phyloP scores from a whole-genome alignment of 2,888 invertebrate genomes.

The Sinelater perroti region DNA sequence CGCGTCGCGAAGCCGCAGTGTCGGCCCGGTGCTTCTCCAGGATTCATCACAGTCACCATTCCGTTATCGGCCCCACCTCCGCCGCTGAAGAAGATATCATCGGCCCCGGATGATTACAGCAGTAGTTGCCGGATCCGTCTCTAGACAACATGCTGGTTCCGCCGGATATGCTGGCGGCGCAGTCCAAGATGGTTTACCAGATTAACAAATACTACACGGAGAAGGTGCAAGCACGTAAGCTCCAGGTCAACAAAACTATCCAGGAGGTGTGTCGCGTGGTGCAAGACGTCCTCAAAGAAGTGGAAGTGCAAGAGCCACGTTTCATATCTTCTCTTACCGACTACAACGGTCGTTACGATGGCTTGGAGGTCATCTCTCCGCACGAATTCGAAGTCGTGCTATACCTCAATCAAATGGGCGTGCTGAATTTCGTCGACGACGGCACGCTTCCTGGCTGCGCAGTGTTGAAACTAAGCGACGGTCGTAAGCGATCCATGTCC shows the following conservation, averaged over 20 bases:
- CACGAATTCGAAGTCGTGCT: conserved; percentile 94
- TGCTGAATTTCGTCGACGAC: conserved; percentile 96
- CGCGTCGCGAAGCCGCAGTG: conserved; percentile 48
- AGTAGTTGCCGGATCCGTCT: conserved; percentile 45
- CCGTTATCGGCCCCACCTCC: conserved; percentile 44
- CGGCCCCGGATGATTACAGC: conserved; percentile 45
- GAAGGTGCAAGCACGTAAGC: conserved; percentile 85
- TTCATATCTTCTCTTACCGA: conserved; percentile 92
- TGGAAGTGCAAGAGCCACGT: conserved; percentile 92
- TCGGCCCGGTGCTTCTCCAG: conserved; percentile 50
- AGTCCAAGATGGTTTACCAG: conserved; percentile 94
- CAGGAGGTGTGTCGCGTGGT: conserved; percentile 91
- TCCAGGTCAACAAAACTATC: conserved; percentile 85
- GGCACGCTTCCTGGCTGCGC: conserved; percentile 94
- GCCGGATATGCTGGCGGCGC: conserved; percentile 92
- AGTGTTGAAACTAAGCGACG: conserved; percentile 92
- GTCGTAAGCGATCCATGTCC: conserved; percentile 95
- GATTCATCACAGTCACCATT: conserved; percentile 53
- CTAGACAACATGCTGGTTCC: conserved; percentile 82
- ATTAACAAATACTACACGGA: conserved; percentile 94
- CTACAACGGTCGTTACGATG: conserved; percentile 90
- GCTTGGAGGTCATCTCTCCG: conserved; percentile 91
- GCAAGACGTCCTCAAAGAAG: conserved; percentile 93
- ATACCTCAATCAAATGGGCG: conserved; percentile 97
- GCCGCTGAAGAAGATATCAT: conserved; percentile 46